Evolutionary conservation across 2,113 vertebrate genomes (phyloP).

Genomic region (Cavia porcellus): DNA sequence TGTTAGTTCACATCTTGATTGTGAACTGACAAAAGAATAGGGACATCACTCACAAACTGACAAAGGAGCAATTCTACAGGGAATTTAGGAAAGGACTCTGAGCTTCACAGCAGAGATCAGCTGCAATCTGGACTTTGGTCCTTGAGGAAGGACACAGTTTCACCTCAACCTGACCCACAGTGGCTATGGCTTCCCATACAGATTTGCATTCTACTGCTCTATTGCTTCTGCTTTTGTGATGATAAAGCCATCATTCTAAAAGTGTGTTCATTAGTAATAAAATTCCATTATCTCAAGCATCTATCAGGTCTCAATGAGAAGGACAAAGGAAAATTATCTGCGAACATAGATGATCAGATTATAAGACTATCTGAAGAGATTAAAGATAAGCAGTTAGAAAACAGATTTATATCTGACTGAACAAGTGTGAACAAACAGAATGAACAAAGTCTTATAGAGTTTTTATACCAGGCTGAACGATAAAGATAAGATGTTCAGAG

Average conservation of each 20-base stretch:
- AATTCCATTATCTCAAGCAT: neutral
- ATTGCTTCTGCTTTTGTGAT: neutral
- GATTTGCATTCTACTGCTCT: neutral
- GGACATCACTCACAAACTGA: neutral
- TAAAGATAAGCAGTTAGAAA: neutral
- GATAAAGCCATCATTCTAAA: neutral
- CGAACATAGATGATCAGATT: neutral
- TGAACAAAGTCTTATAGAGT: neutral
- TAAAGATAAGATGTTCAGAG: slow-evolving; percentile 15
- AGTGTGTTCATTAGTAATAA: neutral
- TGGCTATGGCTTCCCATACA: rapidly evolving
- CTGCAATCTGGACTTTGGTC: rapidly evolving
- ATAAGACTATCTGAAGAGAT: neutral
- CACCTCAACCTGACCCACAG: rapidly evolving
- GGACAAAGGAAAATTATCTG: neutral
- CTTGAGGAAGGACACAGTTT: rapidly evolving
- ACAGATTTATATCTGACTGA: neutral
- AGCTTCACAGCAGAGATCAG: neutral
- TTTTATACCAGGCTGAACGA: neutral
- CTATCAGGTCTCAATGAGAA: neutral
- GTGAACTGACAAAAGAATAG: neutral
- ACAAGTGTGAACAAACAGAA: neutral
- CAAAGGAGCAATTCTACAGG: neutral
- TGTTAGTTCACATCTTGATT: neutral
- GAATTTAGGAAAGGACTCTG: neutral